Evolutionary conservation across 2,888 invertebrate species (phyloP), one percentile per base, ranked within the genome.

Genomic region (Ectemnius continuus): DNA sequence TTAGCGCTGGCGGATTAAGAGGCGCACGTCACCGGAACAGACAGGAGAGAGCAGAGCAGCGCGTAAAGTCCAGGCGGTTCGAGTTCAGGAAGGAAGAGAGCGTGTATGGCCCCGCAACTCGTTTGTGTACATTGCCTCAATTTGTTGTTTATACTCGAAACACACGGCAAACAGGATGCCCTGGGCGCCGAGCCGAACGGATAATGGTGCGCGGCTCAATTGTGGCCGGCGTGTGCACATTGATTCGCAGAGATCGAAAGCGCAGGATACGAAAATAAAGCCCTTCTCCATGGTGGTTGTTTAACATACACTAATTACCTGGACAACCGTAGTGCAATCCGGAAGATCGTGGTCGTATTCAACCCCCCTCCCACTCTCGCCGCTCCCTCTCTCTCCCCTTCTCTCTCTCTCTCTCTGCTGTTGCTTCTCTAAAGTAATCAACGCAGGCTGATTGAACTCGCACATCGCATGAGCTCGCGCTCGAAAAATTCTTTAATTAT

Each of bases 61-160:
- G 4, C 8, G 36, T 36, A 36, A 36, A 36, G 11, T 36, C 36
- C 8, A 6, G 36, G 36, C 2, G 36, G 8, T 0, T 11, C 36
- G 36, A 36, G 36, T 36, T 11, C 8, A 36, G 36, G 36, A 11
- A 11, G 36, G 36, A 36, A 36, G 36, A 36, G 36, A 6, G 6
- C 11, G 36, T 36, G 1, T 36, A 8, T 36, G 8, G 36, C 3
- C 36, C 36, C 6, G 4, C 4, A 6, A 6, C 36, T 36, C 36
- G 11, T 36, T 58, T 70, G 73, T 79, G 73, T 82, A 23, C 23
- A 3, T 85, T 82, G 78, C 80, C 78, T 81, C 81, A 75, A 82
- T 82, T 83, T 82, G 80, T 84, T 87, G 88, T 88, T 88, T 88
- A 88, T 88, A 84, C 82, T 85, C 80, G 84, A 88, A 88, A 88